Conservation (phyloP, 2,797 vertebrate species). For the Cottoperca gobio region DNA sequence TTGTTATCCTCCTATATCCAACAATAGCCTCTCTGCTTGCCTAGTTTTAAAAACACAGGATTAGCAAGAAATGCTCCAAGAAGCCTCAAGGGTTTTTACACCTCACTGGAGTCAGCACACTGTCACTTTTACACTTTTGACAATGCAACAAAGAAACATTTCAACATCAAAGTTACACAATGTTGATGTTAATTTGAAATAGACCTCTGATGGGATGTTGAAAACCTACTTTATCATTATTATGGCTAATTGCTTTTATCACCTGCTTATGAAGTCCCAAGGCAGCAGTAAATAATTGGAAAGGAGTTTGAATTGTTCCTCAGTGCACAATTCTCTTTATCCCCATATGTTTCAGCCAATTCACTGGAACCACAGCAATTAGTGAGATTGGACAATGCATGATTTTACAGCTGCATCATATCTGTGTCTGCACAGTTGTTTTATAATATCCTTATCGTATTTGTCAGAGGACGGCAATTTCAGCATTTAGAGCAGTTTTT, state of each 20-base stretch:
- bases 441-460: too few relatives aligned
- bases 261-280: constrained; percentile 14
- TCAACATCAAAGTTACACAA: neutral
- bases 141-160: neutral
- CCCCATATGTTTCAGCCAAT: neutral
- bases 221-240: constrained; percentile 21
- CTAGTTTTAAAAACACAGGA: constrained; percentile 39
- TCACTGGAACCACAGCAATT: constrained; percentile 9
- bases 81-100: constrained; percentile 13
- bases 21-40: constrained; percentile 23
- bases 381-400: constrained; percentile 4
- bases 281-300: constrained; percentile 10
- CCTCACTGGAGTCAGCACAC: neutral
- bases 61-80: constrained; percentile 30
- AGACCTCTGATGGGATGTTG: neutral
- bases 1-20: constrained; percentile 40
- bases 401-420: constrained; percentile 2
- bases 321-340: constrained; percentile 1
- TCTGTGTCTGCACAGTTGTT: neutral
- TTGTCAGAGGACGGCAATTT: neutral
- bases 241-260: constrained; percentile 21
- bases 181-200: neutral
- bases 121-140: constrained; percentile 22
- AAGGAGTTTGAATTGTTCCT: constrained; percentile 19
- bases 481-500: too few relatives aligned